Evolutionary conservation across 2,888 invertebrate species (phyloP).

Genomic region (Netelia inedita): DNA sequence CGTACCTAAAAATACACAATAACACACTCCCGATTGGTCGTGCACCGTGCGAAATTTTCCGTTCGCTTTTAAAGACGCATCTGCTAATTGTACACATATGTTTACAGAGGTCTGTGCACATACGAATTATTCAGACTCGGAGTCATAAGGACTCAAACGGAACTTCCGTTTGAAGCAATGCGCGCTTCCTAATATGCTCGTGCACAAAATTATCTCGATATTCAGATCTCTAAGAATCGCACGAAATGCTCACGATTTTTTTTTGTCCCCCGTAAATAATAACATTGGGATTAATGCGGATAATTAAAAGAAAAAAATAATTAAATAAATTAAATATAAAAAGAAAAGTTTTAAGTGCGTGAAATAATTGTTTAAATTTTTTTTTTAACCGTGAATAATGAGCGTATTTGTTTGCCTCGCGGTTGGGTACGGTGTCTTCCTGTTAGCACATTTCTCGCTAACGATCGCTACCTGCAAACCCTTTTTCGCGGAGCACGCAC

Average conservation of each 20-base stretch:
- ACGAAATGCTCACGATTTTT: no score
- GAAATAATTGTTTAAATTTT: background rate
- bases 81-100: constrained; percentile 35
- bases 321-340: no score
- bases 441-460: constrained; percentile 33
- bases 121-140: constrained; percentile 22
- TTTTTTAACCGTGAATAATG: constrained; percentile 18
- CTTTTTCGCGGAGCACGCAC: constrained; percentile 1
- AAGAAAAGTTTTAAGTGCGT: no score
- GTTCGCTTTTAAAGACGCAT: constrained; percentile 46
- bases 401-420: background rate
- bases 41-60: constrained; percentile 60
- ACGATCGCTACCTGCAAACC: constrained; percentile 26
- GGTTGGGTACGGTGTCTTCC: background rate
- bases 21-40: constrained; percentile 44
- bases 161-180: constrained; percentile 43
- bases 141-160: constrained; percentile 44
- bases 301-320: no score
- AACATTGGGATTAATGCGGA: no score
- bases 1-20: constrained; percentile 24
- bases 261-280: background rate
- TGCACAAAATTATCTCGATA: background rate
- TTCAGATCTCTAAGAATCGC: no score
- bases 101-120: background rate
- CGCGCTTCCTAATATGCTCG: constrained; percentile 26